Base-by-base conservation (phyloP, 2,113 vertebrate species). In the Urocitellus parryii region DNA sequence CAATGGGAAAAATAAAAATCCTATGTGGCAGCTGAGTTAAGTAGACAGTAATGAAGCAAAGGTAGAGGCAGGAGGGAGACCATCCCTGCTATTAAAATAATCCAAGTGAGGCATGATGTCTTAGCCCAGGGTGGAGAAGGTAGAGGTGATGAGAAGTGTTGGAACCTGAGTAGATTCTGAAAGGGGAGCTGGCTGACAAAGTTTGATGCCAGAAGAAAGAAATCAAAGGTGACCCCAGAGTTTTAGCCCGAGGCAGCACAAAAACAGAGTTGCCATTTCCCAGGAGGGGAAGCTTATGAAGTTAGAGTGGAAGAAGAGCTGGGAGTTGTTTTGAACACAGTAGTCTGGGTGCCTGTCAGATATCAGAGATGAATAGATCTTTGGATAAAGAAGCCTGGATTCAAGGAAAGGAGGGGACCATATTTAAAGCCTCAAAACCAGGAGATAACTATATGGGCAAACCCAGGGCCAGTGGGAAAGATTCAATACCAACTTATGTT, bases 71-170 rank as follows among this genome's bases (percentile, higher is more conserved):
- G 3, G 61, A 27, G 61, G n/a, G 39, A 84, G 53, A 80, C 65
- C 53, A 65, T 37, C 73, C 48, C 37, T 13, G 48, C 29, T 65
- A 63, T 42, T 94, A 87, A 96, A 82, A 73, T 92, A 90, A 92
- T 39, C 27, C 67, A 86, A 32, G 32, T 83, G 53, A 53, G 63
- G 29, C 53, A 76, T 45, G 58, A 68, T 29, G 39, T 20, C 76
- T 91, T 88, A 48, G 39, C 42, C 32, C 85, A 82, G 10, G 25
- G 7, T 72, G 72, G 65, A 34, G 34, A n/a, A 65, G 29, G 88
- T 94, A 8, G 27, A 88, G 22, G 16, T 37, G 14, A 17, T 39
- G 7, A 68, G 34, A 79, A 73, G 12, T 82, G 79, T 5, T 45
- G 73, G 27, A 51, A 79, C 51, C 14, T 78, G 51, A 16, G 45